Evolutionary conservation across 1,140 invertebrate genomes (phyloP), one percentile per base, ranked within the genome.

Genomic region (Drosophila triauraria): DNA sequence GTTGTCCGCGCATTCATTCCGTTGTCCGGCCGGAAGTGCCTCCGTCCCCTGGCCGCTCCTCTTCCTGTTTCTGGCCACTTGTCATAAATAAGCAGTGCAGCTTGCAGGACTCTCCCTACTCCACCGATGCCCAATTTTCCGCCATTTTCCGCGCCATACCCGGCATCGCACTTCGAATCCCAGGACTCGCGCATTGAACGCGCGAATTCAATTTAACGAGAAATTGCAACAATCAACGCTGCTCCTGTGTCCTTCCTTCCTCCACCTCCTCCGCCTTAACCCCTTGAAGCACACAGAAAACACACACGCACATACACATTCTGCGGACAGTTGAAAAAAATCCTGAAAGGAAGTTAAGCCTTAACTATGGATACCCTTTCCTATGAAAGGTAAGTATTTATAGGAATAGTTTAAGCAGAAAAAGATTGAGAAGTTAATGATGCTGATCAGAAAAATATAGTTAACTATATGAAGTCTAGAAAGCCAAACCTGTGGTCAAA

Each of bases 131-230:
- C 46, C 59, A 38, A 30, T 23, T 64, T 46, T 43, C 48, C 54
- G n/a, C 71, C 43, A 67, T 72, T 65, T 65, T 61, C 62, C 20
- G 38, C 30, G 51, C 30, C 30, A 59, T 59, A 15, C 25, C 40
- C 27, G 40, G 64, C 35, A 20, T 46, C 71, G 74, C 62, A 50
- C 46, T 23, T 38, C 56, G 44, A 62, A 51, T 68, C 82, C 75
- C 75, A 62, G 82, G 70, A 61, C 80, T 65, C 60, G 40, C 30
- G 71, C 71, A 80, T 77, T 80, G 83, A 86, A 83, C 61, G 84
- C 83, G 80, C 82, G 85, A 88, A 88, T 88, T 88, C 84, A 88
- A 88, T 88, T 88, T 90, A 88, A 88, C 84, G 84, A 90, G 80
- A 90, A 88, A 90, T 88, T 88, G 84, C 84, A 88, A 88, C 84